Evolutionary conservation across 2,797 vertebrate genomes (phyloP).

Genomic region (Rhincodon typus): DNA sequence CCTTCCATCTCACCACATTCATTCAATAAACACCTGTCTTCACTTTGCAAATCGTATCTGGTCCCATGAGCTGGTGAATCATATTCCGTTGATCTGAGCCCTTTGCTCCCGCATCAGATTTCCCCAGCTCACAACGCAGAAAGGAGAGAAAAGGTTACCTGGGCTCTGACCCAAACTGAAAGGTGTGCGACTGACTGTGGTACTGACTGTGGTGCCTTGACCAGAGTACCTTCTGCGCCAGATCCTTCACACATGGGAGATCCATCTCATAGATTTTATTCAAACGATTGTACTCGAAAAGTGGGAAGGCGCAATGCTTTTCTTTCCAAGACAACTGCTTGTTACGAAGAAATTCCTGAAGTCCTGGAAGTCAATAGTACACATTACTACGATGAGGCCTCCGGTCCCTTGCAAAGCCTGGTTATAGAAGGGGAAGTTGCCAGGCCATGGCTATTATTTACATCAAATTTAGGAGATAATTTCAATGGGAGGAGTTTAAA

Average conservation of each 20-base stretch:
- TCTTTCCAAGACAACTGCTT: not conserved
- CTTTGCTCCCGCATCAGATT: not conserved
- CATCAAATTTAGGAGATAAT: not conserved
- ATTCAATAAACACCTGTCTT: not conserved
- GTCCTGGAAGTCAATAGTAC: conserved; percentile 28
- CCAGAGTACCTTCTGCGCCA: not conserved
- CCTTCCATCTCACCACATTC: not conserved
- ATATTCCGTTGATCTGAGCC: not conserved
- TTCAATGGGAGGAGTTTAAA: not conserved
- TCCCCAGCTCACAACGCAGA: not conserved
- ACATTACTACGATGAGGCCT: not conserved
- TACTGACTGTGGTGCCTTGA: not conserved
- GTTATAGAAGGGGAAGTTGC: not conserved
- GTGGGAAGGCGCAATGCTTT: not conserved
- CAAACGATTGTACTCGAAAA: not conserved
- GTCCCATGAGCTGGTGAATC: not conserved
- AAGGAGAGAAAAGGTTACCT: conserved; percentile 24
- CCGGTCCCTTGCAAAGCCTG: not conserved
- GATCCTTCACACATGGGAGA: conserved; percentile 24
- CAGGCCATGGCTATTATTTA: not conserved
- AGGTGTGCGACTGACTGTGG: conserved; percentile 27
- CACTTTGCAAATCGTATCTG: not conserved
- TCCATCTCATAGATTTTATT: conserved; percentile 17
- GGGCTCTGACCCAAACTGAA: conserved; percentile 28
- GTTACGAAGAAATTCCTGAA: not conserved